Evolutionary conservation across 2,888 invertebrate species (phyloP).

Genomic region (Apomyelois bistriatella): DNA sequence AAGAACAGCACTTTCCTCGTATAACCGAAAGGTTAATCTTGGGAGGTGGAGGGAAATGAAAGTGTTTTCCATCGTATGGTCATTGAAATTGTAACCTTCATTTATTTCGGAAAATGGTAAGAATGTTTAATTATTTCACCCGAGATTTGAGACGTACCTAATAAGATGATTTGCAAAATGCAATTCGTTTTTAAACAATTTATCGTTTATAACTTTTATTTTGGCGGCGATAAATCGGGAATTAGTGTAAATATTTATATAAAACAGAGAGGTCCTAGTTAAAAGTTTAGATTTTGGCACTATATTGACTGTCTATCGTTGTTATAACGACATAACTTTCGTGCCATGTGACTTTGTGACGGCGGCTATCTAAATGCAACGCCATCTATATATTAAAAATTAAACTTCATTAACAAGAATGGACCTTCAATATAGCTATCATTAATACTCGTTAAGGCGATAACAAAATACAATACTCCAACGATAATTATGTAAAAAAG

Average conservation of each 20-base stretch:
- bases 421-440: slow-evolving; percentile 37
- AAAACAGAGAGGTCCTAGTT: slow-evolving; percentile 45
- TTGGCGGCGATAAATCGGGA: slow-evolving; percentile 25
- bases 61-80: too few species aligned
- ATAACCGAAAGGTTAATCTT: too few species aligned
- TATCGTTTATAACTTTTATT: background rate
- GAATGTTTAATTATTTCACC: too few species aligned
- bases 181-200: too few species aligned
- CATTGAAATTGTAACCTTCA: too few species aligned
- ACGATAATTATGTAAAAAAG: slow-evolving; percentile 65
- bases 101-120: too few species aligned
- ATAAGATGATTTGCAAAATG: too few species aligned
- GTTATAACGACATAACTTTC: slow-evolving; percentile 13
- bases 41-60: too few species aligned
- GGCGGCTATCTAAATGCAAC: slow-evolving; percentile 31
- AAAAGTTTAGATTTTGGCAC: slow-evolving; percentile 45
- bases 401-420: slow-evolving; percentile 22
- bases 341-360: slow-evolving; percentile 41
- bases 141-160: too few species aligned
- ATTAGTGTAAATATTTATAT: slow-evolving; percentile 51
- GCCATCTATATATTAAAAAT: slow-evolving; percentile 32
- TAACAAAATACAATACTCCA: slow-evolving; percentile 68
- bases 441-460: slow-evolving; percentile 51
- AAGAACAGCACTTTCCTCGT: too few species aligned
- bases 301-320: slow-evolving; percentile 40